Evolutionary conservation across 2,113 vertebrate genomes (phyloP).

Genomic region (Actenoides lindsayi): DNA sequence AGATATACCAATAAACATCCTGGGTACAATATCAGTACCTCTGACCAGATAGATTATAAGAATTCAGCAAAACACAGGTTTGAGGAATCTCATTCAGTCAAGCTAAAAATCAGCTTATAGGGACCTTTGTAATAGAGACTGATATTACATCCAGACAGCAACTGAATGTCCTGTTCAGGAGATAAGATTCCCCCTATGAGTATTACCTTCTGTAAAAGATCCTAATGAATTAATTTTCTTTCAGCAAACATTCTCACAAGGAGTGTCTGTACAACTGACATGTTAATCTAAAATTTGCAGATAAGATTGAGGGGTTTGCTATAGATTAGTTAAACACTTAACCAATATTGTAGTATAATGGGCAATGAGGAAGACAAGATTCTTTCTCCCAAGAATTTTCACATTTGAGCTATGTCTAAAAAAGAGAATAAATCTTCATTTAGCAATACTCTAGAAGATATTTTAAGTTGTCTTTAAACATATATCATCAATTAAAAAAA

Average conservation of each 20-base stretch:
- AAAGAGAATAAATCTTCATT: background rate
- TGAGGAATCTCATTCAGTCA: background rate
- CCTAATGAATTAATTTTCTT: background rate
- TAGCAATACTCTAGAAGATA: background rate
- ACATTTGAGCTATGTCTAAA: slow-evolving; percentile 30
- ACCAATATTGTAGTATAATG: background rate
- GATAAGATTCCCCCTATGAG: background rate
- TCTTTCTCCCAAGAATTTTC: background rate
- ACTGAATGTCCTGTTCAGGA: background rate
- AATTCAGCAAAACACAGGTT: background rate
- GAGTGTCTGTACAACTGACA: background rate
- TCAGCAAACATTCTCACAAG: background rate
- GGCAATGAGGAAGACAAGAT: background rate
- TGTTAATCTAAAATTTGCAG: background rate
- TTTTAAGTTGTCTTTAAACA: slow-evolving; percentile 44
- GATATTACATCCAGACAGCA: background rate
- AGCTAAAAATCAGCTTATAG: background rate
- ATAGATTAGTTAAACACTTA: background rate
- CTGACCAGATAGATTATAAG: background rate
- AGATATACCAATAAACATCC: background rate
- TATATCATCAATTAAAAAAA: background rate
- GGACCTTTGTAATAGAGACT: background rate
- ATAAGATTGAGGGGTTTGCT: background rate
- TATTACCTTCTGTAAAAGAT: background rate
- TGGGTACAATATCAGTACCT: background rate